Evolutionary conservation across 2,888 invertebrate genomes (phyloP).

Genomic region (Rotaria socialis): DNA sequence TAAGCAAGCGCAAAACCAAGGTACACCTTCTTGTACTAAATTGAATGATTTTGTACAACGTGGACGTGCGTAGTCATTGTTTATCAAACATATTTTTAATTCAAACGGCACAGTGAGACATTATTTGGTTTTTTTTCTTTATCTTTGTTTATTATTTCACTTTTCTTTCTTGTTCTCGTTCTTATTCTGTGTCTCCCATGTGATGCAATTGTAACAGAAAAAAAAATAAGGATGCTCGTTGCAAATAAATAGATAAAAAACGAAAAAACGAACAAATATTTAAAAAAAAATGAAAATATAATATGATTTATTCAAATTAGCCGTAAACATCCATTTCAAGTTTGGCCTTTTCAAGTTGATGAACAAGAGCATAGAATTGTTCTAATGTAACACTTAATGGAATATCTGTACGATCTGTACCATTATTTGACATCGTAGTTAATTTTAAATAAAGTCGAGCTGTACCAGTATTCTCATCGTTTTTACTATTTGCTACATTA

Average conservation of each 20-base stretch:
- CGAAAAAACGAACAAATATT: neutral
- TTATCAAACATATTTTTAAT: neutral
- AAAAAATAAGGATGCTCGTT: neutral
- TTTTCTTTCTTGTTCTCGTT: neutral
- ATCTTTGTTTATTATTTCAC: slow-evolving; percentile 10
- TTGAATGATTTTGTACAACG: slow-evolving; percentile 24
- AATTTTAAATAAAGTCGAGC: slow-evolving; percentile 32
- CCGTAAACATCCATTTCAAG: slow-evolving; percentile 27
- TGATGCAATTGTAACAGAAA: slow-evolving; percentile 14
- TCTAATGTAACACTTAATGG: slow-evolving; percentile 37
- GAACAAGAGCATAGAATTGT: slow-evolving; percentile 36
- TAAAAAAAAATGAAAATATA: too few species aligned
- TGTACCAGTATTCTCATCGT: neutral
- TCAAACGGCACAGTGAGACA: neutral
- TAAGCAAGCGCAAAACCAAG: slow-evolving; percentile 75
- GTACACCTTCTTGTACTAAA: slow-evolving; percentile 62
- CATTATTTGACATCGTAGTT: neutral
- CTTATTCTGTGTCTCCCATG: neutral
- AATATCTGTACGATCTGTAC: neutral
- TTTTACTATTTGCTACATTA: neutral
- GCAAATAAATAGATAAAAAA: neutral
- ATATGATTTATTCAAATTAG: neutral
- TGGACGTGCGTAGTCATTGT: neutral
- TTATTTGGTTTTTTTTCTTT: neutral
- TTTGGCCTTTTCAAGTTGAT: slow-evolving; percentile 28